Evolutionary conservation across 2,113 vertebrate species (phyloP).

Genomic region (Festucalex cinctus): DNA sequence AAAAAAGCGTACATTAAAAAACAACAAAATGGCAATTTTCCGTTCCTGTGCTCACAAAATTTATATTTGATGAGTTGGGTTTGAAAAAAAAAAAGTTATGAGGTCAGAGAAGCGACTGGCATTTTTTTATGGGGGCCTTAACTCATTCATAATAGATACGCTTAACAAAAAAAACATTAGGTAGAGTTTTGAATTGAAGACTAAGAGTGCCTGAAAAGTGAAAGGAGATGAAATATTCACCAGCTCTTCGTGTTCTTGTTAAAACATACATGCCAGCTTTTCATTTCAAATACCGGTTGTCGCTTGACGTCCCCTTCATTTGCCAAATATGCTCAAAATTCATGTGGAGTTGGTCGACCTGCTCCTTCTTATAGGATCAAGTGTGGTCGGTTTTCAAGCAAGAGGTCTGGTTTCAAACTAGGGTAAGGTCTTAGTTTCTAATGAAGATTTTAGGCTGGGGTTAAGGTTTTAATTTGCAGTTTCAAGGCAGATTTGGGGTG

Average conservation of each 20-base stretch:
- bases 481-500: not conserved
- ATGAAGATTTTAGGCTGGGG: not conserved
- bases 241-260: slow-evolving; percentile 17
- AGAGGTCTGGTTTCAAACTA: not conserved
- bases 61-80: slow-evolving; percentile 48
- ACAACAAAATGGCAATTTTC: not conserved
- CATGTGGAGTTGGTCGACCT: not conserved
- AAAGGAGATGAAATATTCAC: slow-evolving; percentile 33
- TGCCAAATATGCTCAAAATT: not conserved
- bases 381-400: not conserved
- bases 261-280: slow-evolving; percentile 1
- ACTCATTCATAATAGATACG: slow-evolving; percentile 44
- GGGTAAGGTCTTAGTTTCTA: not conserved
- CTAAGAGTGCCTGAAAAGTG: slow-evolving; percentile 27
- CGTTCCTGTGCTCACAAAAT: slow-evolving; percentile 11
- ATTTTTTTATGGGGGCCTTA: slow-evolving; percentile 19
- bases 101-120: slow-evolving; percentile 31
- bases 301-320: not conserved
- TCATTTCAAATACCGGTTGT: slow-evolving; percentile 17
- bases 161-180: slow-evolving; percentile 13
- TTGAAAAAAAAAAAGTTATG: too few relatives aligned
- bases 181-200: slow-evolving; percentile 23
- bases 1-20: not conserved
- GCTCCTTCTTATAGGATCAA: not conserved
- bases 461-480: not conserved